These are phyloP conservation scores for Parazoanthus atlanticus DNA, from an alignment of 92 coral and sea anemone genomes.

Conservation along the genomic window DNA sequence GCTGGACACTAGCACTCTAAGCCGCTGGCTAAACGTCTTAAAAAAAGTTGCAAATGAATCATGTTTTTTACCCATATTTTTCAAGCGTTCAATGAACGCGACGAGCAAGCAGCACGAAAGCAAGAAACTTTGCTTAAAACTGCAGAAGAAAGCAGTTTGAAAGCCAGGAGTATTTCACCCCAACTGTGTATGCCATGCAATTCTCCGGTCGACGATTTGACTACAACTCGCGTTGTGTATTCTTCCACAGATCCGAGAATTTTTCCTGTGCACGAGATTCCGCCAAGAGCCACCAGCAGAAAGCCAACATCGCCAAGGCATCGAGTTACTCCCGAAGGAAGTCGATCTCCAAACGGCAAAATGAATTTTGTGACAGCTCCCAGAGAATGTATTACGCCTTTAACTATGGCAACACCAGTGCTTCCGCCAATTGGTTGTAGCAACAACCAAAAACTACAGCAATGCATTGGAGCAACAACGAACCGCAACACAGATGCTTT, in stretches of 20 bases:
- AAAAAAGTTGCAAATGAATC: background rate
- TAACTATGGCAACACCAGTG: background rate
- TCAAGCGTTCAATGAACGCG: slow-evolving; percentile 30
- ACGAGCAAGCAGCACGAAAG: background rate
- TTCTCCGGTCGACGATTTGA: background rate
- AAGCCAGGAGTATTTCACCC: background rate
- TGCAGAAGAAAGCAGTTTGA: background rate
- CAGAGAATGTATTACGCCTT: background rate
- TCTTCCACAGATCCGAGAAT: slow-evolving; percentile 3
- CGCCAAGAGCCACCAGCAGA: slow-evolving; percentile 6
- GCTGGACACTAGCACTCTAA: background rate
- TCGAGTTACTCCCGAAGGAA: slow-evolving; percentile 13
- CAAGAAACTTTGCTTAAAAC: background rate
- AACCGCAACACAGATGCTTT: background rate
- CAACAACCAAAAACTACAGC: background rate
- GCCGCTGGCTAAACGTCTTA: background rate
- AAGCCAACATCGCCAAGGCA: slow-evolving; percentile 16
- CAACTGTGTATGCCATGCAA: background rate
- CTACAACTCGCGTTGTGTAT: background rate
- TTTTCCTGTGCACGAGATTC: slow-evolving; percentile 21
- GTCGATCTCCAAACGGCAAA: background rate
- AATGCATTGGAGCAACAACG: background rate
- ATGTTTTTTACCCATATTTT: slow-evolving; percentile 45
- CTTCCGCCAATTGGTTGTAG: slow-evolving; percentile 15
- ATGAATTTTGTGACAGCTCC: background rate